Conservation (phyloP, 2,113 vertebrate species). For the Sminthopsis crassicaudata region DNA sequence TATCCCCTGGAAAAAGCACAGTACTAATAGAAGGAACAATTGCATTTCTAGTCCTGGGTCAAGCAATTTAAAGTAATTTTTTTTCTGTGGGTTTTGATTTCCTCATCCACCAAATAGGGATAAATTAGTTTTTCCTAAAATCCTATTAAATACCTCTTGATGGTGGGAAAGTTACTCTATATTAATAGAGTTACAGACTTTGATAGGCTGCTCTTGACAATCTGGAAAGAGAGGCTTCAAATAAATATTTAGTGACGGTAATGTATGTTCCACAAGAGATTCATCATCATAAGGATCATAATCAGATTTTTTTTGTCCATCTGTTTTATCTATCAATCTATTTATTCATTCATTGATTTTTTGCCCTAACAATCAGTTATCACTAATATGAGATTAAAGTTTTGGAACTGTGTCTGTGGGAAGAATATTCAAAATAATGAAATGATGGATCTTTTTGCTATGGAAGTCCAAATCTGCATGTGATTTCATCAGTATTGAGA, state of each 20-base stretch:
- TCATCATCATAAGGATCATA: neutral
- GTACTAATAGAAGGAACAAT: neutral
- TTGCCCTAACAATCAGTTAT: neutral
- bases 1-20: neutral
- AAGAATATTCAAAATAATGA: neutral
- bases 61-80: neutral
- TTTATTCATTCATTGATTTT: neutral
- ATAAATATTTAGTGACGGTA: neutral
- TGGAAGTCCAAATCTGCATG: neutral
- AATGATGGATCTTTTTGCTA: neutral
- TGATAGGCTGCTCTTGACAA: neutral
- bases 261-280: neutral
- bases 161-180: neutral
- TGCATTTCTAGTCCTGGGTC: neutral
- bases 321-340: no score
- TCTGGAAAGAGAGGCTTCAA: neutral
- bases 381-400: neutral
- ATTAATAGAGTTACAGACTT: neutral
- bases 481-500: neutral
- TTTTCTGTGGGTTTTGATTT: neutral
- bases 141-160: neutral
- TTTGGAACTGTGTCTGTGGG: neutral
- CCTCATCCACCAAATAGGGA: neutral
- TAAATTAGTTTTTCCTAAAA: neutral
- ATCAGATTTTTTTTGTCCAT: neutral